Percentiles rank a stretch among this genome's conserved stretches.
Conservation (phyloP, 2,888 invertebrate genomes). For the Pachycephus smyrnensis region DNA sequence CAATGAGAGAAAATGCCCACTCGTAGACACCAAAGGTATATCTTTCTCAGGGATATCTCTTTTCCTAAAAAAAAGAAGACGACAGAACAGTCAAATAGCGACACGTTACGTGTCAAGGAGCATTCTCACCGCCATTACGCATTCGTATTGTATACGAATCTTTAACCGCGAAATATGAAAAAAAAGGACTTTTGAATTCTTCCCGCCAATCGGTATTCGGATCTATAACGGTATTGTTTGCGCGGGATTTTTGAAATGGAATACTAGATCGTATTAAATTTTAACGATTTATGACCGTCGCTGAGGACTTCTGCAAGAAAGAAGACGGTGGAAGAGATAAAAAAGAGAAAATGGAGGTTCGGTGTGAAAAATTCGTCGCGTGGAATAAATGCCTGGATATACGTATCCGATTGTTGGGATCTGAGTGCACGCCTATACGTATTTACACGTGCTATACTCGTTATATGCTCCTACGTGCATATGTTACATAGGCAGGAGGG, state of each 20-base stretch:
- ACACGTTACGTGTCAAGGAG: not conserved
- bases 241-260: not conserved
- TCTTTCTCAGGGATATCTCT: not conserved
- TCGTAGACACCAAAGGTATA: not conserved
- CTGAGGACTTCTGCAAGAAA: not conserved
- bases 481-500: not conserved
- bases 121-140: not conserved
- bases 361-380: conserved; percentile 15
- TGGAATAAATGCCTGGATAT: conserved; percentile 16
- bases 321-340: not conserved
- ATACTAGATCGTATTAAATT: not conserved
- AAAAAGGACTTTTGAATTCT: not conserved
- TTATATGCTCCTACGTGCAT: not conserved
- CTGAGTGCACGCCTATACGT: not conserved
- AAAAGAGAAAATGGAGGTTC: not conserved
- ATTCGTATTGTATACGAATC: not conserved
- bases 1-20: not conserved
- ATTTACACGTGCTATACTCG: conserved; percentile 3
- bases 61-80: not conserved
- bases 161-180: not conserved
- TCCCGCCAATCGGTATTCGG: not conserved
- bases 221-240: not conserved
- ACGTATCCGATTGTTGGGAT: conserved; percentile 22
- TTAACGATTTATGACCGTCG: not conserved
- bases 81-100: not conserved